Evolutionary conservation across 2,113 vertebrate genomes (phyloP).

Genomic region (Ramphastos sulfuratus): DNA sequence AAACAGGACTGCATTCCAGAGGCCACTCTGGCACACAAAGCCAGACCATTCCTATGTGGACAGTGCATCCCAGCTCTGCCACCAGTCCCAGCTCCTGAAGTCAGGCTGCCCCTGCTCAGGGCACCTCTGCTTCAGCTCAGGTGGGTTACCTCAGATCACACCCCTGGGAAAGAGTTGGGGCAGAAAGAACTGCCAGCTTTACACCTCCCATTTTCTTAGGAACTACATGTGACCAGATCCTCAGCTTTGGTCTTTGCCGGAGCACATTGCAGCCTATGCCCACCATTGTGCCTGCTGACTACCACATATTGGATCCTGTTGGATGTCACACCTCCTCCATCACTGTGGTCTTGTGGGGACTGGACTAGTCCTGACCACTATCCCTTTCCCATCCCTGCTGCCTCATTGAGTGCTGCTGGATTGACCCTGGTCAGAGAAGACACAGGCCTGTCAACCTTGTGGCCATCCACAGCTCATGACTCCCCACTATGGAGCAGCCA

Average conservation of each 20-base stretch:
- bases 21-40: neutral
- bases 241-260: neutral
- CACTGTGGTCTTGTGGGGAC: neutral
- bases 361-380: too few species aligned
- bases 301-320: neutral
- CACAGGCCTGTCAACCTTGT: fast-evolving
- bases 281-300: neutral
- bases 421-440: fast-evolving
- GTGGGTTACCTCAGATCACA: neutral
- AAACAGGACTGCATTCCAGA: neutral
- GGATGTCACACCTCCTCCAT: neutral
- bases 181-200: neutral
- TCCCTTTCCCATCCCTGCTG: neutral
- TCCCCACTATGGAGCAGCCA: fast-evolving
- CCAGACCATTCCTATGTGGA: neutral
- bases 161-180: fast-evolving
- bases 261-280: neutral
- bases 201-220: neutral
- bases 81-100: neutral
- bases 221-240: neutral
- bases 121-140: neutral
- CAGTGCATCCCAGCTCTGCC: too few species aligned
- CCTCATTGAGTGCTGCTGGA: neutral
- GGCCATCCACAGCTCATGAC: neutral
- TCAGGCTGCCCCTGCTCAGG: neutral